Evolutionary conservation across 2,888 invertebrate genomes (phyloP).

Genomic region (Mythimna albipuncta): DNA sequence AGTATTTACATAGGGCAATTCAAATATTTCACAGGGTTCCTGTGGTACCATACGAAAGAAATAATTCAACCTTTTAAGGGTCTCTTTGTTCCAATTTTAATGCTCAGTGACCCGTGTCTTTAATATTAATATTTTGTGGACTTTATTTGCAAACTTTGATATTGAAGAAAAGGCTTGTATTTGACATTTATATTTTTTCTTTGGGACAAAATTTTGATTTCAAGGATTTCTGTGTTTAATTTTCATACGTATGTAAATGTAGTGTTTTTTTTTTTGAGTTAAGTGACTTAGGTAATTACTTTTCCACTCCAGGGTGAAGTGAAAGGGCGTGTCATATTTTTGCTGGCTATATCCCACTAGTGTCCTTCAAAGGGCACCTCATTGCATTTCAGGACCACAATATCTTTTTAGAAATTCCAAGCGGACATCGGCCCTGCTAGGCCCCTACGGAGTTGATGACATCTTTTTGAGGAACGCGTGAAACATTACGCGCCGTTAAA

Average conservation of each 20-base stretch:
- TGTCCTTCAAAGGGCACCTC: no score
- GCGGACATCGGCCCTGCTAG: no score
- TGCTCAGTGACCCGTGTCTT: slow-evolving; percentile 2
- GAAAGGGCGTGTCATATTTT: no score
- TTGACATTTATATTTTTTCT: slow-evolving; percentile 1
- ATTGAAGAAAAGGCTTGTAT: slow-evolving; percentile 3
- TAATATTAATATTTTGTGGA: background rate
- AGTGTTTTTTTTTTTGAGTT: no score
- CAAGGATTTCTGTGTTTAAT: background rate
- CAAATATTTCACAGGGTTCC: slow-evolving; percentile 33
- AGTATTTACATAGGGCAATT: slow-evolving; percentile 37
- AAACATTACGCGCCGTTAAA: no score
- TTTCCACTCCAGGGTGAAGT: no score
- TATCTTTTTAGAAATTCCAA: no score
- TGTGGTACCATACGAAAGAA: slow-evolving; percentile 13
- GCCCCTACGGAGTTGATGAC: no score
- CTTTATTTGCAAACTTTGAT: background rate
- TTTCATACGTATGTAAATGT: background rate
- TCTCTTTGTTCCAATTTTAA: slow-evolving; percentile 11
- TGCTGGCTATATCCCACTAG: no score
- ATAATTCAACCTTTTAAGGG: slow-evolving; percentile 8
- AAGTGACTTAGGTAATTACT: no score
- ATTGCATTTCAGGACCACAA: no score
- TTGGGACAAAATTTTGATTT: background rate
- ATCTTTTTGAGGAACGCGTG: no score